Percentiles rank a stretch among this genome's conserved stretches.
Evolutionary conservation across 2,888 invertebrate genomes (phyloP).

Genomic region (Chrysotoxum bicinctum): DNA sequence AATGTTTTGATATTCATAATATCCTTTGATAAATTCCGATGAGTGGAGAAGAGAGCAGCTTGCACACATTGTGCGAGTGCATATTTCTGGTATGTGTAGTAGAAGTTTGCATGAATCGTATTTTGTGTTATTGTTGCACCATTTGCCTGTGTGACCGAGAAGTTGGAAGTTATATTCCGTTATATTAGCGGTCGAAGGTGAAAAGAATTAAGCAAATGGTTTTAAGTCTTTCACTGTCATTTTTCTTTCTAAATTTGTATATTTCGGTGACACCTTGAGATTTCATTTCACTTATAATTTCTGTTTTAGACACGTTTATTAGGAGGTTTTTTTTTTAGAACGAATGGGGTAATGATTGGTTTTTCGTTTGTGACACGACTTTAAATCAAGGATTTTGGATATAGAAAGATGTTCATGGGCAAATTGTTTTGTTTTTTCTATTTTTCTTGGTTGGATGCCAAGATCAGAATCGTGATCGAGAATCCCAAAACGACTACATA

Average conservation of each 20-base stretch:
- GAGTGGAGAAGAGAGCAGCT: too few relatives aligned
- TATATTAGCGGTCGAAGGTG: background rate
- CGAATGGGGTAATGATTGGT: too few relatives aligned
- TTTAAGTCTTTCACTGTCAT: background rate
- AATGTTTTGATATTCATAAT: background rate
- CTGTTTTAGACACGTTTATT: too few relatives aligned
- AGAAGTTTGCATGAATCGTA: constrained; percentile 1
- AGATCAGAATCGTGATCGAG: constrained; percentile 13
- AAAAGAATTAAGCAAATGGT: background rate
- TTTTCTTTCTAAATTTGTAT: background rate
- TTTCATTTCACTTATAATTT: too few relatives aligned
- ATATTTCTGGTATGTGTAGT: background rate
- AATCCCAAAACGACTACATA: constrained; percentile 9
- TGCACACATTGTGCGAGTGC: background rate
- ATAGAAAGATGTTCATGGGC: background rate
- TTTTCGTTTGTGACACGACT: too few relatives aligned
- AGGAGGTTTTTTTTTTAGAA: too few relatives aligned
- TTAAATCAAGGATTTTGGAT: background rate
- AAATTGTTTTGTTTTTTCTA: background rate
- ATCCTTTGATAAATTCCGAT: background rate
- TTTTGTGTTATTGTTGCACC: background rate
- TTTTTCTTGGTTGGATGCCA: constrained; percentile 16
- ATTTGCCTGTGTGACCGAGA: background rate
- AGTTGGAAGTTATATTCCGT: background rate
- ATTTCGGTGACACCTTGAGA: too few relatives aligned